Evolutionary conservation across 1,140 invertebrate genomes (phyloP), one percentile per base, ranked within the genome.

Genomic region (Diabrotica virgifera): DNA sequence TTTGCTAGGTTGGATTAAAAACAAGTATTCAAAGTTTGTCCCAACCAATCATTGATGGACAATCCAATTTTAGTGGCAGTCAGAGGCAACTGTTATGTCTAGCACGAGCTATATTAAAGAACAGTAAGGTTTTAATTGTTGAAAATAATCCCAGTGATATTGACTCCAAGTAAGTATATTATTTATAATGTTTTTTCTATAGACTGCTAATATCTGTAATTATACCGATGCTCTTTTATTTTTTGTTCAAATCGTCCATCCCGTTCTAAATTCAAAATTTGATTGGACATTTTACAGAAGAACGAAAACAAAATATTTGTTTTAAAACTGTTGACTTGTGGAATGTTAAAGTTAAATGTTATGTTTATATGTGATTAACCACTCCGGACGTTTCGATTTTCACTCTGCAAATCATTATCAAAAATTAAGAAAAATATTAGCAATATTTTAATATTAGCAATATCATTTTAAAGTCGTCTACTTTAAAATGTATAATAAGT

Each of bases 1-100:
- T 24, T 24, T 24, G 24, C 24, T 58, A 58, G 60, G 86, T 84
- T 0, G 78, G 85, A 68, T 59, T 85, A 57, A 83, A 79, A 72
- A 68, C 81, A 35, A 67, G 57, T 13, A 61, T 86, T 85, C 24
- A 87, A 85, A 71, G 81, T 0, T 71, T 92, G n/a, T 86, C 91
- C 40, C 85, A 84, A 14, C 76, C 83, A 70, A 83, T 93, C 1
- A 82, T 84, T 0, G 86, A 89, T 74, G 85, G 88, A n/a, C 92
- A 92, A 0, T 79, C 82, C 7, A 94, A 94, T 74, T 89, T 94
- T 63, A 93, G 90, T 69, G 88, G 92, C 13, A 93, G 94, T 0
- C 92, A 95, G 77, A 82, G 90, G 59, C 94, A 96, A 70, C 77
- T 96, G 0, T 80, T 96, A 36, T 96, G 94, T 70, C 78, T 96